Percentiles rank a stretch among this genome's conserved stretches.
These are phyloP conservation scores for Cynopterus sphinx DNA, from an alignment of 2,797 vertebrate genomes.

Conservation along the genomic window DNA sequence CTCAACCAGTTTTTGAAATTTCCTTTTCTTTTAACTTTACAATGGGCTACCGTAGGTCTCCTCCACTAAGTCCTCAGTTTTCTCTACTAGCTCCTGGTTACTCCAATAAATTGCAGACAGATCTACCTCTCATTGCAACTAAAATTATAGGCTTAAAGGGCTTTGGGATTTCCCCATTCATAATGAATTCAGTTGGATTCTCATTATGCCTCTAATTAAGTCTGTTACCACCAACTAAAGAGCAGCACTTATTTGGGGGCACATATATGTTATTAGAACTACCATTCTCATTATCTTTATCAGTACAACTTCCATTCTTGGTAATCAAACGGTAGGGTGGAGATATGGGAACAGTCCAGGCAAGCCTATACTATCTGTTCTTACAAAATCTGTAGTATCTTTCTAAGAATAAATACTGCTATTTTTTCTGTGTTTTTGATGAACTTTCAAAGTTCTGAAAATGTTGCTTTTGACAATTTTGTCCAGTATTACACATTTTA, in stretches of 20 bases:
- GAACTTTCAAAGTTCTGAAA: not conserved
- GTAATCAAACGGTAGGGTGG: not conserved
- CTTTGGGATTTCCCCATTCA: not conserved
- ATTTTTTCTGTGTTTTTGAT: not conserved
- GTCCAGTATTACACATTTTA: not conserved
- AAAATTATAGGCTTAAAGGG: not conserved
- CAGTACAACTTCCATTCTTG: not conserved
- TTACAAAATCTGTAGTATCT: not conserved
- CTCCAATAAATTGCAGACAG: not conserved
- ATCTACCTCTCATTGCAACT: not conserved
- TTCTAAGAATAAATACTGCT: not conserved
- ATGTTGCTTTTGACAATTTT: not conserved
- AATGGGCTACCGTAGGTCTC: not conserved
- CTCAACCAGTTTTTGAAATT: not conserved
- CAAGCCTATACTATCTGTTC: not conserved
- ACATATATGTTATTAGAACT: not conserved
- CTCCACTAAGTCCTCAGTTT: not conserved
- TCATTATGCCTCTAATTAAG: not conserved
- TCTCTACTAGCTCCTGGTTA: not conserved
- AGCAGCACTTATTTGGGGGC: not conserved
- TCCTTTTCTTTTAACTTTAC: not conserved
- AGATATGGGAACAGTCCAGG: not conserved
- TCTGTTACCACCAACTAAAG: not conserved
- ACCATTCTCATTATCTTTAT: not conserved
- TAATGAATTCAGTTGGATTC: not conserved